Percentiles rank a stretch among this genome's conserved stretches.
Evolutionary conservation across 2,113 vertebrate species (phyloP).

Genomic region (Nansenia antarctica): DNA sequence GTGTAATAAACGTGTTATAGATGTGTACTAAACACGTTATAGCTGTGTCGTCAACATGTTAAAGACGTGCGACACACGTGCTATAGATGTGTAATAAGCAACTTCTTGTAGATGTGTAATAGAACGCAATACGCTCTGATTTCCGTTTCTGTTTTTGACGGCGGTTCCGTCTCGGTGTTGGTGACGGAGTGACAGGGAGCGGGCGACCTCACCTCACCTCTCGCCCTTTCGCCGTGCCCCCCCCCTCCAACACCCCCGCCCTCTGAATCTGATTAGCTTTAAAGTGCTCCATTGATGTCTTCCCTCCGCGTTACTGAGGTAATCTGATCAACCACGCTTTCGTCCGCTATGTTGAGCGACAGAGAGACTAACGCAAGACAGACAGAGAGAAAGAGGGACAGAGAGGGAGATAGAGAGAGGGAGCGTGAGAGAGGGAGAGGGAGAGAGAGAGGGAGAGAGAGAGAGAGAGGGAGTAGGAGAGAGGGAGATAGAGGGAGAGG

Average conservation of each 20-base stretch:
- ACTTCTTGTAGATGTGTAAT: no score
- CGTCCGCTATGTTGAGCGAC: conserved; percentile 18
- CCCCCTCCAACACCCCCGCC: neutral
- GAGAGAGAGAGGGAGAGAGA: neutral
- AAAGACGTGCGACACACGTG: no score
- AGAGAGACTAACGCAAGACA: neutral
- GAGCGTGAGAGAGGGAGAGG: neutral
- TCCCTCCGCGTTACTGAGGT: conserved; percentile 32
- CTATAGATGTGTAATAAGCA: no score
- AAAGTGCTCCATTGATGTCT: conserved; percentile 32
- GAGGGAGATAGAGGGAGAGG: neutral
- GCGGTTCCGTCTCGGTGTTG: no score
- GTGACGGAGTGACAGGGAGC: no score
- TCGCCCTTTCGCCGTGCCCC: conserved; percentile 13
- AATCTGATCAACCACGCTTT: conserved; percentile 31
- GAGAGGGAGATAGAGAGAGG: neutral
- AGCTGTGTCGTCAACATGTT: no score
- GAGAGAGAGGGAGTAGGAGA: no score
- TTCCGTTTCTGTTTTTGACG: no score
- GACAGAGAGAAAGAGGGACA: neutral
- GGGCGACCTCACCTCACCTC: conserved; percentile 13
- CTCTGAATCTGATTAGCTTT: conserved; percentile 45
- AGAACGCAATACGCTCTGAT: no score
- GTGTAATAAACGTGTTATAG: no score
- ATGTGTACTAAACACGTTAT: no score